These are phyloP conservation scores for Yasuhikotakia modesta DNA, from an alignment of 2,797 vertebrate species.

Conservation along the genomic window DNA sequence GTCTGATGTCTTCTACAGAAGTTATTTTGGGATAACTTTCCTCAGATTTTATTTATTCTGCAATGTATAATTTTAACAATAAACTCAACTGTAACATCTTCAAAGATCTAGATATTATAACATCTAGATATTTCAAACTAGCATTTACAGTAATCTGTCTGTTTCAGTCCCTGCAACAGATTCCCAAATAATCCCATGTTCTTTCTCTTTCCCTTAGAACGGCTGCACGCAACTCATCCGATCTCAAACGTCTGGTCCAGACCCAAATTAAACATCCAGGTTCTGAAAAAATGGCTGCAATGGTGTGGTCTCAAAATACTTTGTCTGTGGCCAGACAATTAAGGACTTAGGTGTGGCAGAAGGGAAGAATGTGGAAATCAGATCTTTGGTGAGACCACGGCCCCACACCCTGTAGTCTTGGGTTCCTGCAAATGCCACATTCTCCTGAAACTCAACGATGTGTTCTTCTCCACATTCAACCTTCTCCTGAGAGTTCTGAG, in stretches of 20 bases:
- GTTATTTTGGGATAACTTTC: too few relatives aligned
- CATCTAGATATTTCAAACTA: not conserved
- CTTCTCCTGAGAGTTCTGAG: conserved; percentile 44
- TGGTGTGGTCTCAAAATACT: conserved; percentile 79
- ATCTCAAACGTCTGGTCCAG: conserved; percentile 67
- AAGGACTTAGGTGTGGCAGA: conserved; percentile 82
- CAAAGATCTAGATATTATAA: too few relatives aligned
- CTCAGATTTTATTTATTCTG: too few relatives aligned
- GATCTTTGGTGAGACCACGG: conserved; percentile 68
- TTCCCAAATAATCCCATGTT: conserved; percentile 51
- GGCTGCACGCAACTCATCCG: conserved; percentile 57
- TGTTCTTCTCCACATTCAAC: conserved; percentile 57
- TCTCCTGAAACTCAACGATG: conserved; percentile 32
- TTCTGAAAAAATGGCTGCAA: conserved; percentile 75
- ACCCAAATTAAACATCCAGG: conserved; percentile 79
- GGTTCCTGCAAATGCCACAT: conserved; percentile 62
- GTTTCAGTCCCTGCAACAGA: not conserved
- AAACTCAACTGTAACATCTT: too few relatives aligned
- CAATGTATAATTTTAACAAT: too few relatives aligned
- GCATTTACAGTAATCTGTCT: not conserved
- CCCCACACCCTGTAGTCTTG: conserved; percentile 78
- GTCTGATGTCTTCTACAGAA: not conserved
- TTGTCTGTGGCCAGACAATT: conserved; percentile 82
- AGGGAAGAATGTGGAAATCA: conserved; percentile 82
- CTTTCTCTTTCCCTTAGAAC: conserved; percentile 63